Evolutionary conservation across 1,140 invertebrate genomes (phyloP), one percentile per base, ranked within the genome.

Genomic region (Zaprionus kolodkinae): DNA sequence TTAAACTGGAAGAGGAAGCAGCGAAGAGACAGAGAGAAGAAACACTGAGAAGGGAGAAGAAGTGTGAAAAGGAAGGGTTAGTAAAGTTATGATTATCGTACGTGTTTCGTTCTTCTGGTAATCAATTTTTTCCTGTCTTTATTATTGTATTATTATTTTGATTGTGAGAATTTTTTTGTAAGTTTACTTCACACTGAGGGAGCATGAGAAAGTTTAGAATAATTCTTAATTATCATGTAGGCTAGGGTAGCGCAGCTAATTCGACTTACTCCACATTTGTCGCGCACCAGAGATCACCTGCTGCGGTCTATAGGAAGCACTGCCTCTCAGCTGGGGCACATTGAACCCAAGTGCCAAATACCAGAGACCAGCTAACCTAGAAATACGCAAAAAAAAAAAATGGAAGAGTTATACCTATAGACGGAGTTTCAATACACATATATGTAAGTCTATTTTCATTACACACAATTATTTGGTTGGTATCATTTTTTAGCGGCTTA

Each of bases 301-400:
- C 38, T 21, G n/a, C 38, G 21, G 21, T 21, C 1, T 1, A 13
- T 40, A 40, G 1, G 21, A 21, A 40, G 38, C 38, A 3, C 38
- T 5, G 13, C 38, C 15, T 15, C 11, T 0, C 1, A 9, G 33
- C 33, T 7, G n/a, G 40, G n/a, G 45, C 45, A 25, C 15, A 50
- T 25, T 50, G 45, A 50, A 17, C 62, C 76, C 62, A 73, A 73
- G 76, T 79, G 67, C 78, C 78, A 67, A 81, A 81, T 81, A 81
- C 72, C 66, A 72, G 33, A 38, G 33, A 38, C 52, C 79, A 81
- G 68, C 68, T 81, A 77, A 81, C 79, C 79, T 52, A 81, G 73
- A 77, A 80, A 76, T 50, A 45, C 43, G 9, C 38, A 17, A 35
- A 50, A 38, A 43, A 48, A 56, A 67, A 45, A 30, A 13, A n/a